Evolutionary conservation across 2,888 invertebrate species (phyloP).

Genomic region (Macroteleia sp.): DNA sequence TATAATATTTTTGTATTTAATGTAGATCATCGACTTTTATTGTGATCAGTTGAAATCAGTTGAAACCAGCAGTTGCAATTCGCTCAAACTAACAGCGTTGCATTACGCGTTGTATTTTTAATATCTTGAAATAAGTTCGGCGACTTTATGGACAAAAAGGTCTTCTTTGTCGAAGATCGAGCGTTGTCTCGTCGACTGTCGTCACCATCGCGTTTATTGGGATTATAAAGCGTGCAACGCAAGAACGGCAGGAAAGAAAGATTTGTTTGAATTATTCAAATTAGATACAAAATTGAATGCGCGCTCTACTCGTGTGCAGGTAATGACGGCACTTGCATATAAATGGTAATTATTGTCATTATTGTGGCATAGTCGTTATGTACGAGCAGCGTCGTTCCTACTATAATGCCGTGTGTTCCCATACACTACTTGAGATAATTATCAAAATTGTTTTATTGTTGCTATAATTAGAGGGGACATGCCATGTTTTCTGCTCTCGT

Average conservation of each 20-base stretch:
- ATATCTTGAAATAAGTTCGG: constrained; percentile 11
- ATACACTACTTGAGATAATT: constrained; percentile 83
- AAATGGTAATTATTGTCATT: constrained; percentile 84
- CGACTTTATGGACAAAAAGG: constrained; percentile 25
- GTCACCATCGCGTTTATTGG: constrained; percentile 79
- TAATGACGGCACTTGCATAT: constrained; percentile 84
- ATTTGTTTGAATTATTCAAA: constrained; percentile 84
- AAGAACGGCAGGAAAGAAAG: constrained; percentile 83
- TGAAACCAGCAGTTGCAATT: too few relatives aligned
- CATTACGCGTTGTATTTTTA: neutral
- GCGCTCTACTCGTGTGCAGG: constrained; percentile 83
- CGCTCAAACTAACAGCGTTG: neutral
- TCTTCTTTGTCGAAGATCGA: constrained; percentile 60
- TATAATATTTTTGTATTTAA: too few relatives aligned
- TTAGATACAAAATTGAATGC: constrained; percentile 84
- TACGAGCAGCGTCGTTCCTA: constrained; percentile 72
- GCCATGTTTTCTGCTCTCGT: constrained; percentile 72
- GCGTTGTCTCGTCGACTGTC: constrained; percentile 74
- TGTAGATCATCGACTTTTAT: neutral
- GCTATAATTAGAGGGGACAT: constrained; percentile 83
- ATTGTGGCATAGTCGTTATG: constrained; percentile 82
- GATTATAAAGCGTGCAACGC: constrained; percentile 82
- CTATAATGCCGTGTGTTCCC: constrained; percentile 81
- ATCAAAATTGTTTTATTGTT: constrained; percentile 84
- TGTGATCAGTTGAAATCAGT: too few relatives aligned